These are phyloP conservation scores for Propithecus perrieri DNA, from an alignment of 2,797 vertebrate species.

Conservation along the genomic window DNA sequence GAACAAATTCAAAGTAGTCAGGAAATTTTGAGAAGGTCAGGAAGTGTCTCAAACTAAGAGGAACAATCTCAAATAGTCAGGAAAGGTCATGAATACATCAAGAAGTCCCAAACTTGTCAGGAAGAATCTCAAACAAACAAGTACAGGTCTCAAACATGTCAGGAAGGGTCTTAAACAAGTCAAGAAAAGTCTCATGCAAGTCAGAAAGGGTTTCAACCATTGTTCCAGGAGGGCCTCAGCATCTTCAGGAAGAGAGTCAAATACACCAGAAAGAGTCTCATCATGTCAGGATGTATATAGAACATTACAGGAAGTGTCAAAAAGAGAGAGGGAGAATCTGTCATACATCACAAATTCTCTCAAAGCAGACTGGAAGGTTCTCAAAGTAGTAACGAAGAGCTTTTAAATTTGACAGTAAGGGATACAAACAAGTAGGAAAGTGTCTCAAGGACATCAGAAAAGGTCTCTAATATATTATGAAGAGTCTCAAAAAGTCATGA, in stretches of 20 bases:
- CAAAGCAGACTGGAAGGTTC: not conserved
- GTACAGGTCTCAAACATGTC: not conserved
- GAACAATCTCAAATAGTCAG: not conserved
- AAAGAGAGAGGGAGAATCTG: not conserved
- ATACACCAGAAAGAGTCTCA: not conserved
- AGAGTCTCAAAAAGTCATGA: not conserved
- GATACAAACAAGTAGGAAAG: not conserved
- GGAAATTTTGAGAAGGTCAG: constrained; percentile 28
- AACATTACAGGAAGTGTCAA: not conserved
- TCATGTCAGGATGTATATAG: not conserved
- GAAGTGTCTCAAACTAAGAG: not conserved
- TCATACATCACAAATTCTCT: not conserved
- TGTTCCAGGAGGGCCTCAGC: not conserved
- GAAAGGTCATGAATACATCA: not conserved
- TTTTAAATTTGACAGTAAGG: not conserved
- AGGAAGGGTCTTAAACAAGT: not conserved
- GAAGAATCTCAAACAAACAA: not conserved
- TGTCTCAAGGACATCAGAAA: not conserved
- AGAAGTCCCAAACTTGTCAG: constrained; percentile 19
- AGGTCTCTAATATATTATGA: not conserved
- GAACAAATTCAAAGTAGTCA: not conserved
- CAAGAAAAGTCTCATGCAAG: not conserved
- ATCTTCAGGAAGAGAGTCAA: not conserved
- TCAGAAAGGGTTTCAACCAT: not conserved
- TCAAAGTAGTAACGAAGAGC: not conserved